A percentile compares a stretch with the other conserved stretches of the same genome.
Conservation (phyloP, 2,888 invertebrate genomes). For the Galerucella nymphaeae region DNA sequence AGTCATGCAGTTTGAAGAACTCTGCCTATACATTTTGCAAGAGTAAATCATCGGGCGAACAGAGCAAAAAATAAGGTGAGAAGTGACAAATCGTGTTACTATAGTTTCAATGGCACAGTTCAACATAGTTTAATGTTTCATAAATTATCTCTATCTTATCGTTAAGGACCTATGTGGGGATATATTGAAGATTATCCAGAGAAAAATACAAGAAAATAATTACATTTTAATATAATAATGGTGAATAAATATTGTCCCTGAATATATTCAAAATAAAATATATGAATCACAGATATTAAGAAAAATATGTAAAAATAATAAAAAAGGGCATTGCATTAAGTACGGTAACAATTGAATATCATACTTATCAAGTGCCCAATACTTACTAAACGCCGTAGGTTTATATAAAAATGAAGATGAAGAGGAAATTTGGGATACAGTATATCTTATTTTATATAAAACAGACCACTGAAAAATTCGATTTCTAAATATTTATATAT, state of each 20-base stretch:
- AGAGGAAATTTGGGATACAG: conserved; percentile 2
- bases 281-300: not conserved
- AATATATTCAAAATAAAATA: not conserved
- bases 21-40: too few relatives aligned
- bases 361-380: too few relatives aligned
- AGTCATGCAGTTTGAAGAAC: too few relatives aligned
- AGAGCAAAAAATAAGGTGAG: too few relatives aligned
- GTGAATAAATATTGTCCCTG: not conserved
- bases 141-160: not conserved
- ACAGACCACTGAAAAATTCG: conserved; percentile 2
- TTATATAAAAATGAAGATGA: not conserved
- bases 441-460: conserved; percentile 5
- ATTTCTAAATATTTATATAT: conserved; percentile 7
- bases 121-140: too few relatives aligned
- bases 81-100: too few relatives aligned
- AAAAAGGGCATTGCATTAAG: too few relatives aligned
- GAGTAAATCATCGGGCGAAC: too few relatives aligned
- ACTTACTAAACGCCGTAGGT: not conserved
- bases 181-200: not conserved
- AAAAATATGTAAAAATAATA: not conserved
- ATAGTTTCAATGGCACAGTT: too few relatives aligned
- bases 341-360: too few relatives aligned
- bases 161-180: not conserved
- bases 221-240: not conserved
- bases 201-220: not conserved